Evolutionary conservation across 2,797 vertebrate species (phyloP), one percentile per base, ranked within the genome.

Genomic region (Ispidina lecontei): DNA sequence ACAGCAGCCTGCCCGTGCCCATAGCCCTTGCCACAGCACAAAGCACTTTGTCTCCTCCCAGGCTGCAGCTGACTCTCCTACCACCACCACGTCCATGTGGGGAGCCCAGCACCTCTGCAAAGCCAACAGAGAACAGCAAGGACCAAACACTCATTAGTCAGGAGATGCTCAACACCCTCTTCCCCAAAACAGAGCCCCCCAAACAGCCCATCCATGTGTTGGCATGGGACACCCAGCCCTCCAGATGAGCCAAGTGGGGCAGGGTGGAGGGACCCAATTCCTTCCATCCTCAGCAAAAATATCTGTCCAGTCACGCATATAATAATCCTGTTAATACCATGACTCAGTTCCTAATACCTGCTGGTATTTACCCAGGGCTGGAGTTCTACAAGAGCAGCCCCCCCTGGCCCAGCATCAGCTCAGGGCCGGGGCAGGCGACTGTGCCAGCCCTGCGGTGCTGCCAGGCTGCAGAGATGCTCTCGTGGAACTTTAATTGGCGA

Each of bases 51-150:
- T 54, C 64, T 90, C 69, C 76, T 59, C 8, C 1, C 12, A 85
- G 54, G 25, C 52, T 15, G 16, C 22, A 65, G 46, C 56, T 5
- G 4, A 35, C 28, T 35, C 47, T 76, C n/a, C 70, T 26, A 29
- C 64, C 44, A 21, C 29, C 5, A 1, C 19, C 0, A 0, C 0
- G 7, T 19, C 41, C 16, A 0, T 0, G 0, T 1, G 4, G 15
- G 68, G 35, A 89, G 72, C 52, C 23, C 2, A 0, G 35, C 46
- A 4, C 4, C 22, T 26, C 37, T 5, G 4, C 19, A 7, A 51
- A 43, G 43, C 25, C 0, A 0, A 2, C 3, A 19, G 37, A 51
- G 54, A 78, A 39, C 1, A 3, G 16, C 1, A 4, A 84, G 55
- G 21, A 64, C 17, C 1, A 2, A 44, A 25, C 0, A 0, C n/a